Evolutionary conservation across 2,888 invertebrate genomes (phyloP), one percentile per base, ranked within the genome.

Genomic region (Trilocha varians): DNA sequence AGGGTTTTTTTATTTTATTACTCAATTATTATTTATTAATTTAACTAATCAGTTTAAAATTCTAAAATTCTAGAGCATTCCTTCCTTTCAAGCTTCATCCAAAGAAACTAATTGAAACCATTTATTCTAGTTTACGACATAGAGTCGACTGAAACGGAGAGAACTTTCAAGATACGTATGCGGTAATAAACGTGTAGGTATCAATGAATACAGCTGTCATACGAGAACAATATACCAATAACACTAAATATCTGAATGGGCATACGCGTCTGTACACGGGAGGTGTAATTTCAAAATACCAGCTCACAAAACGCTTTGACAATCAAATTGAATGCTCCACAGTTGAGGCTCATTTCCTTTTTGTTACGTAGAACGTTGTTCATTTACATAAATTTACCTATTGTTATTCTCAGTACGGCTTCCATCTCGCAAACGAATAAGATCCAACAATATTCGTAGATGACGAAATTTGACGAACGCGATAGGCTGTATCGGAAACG

Each of bases 331-430:
- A 75, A 72, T 66, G 66, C 62, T 66, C 61, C 59, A 60, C 65
- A 59, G 63, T 56, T 25, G 60, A 51, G 62, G 62, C 67, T 77
- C 78, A 72, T 82, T 83, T 82, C 78, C 78, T 78, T 78, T 79
- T 80, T 78, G 80, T 79, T 78, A 70, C 79, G 70, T 66, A 73
- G 65, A 62, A 69, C 64, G 64, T 62, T 57, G 63, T 67, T 79
- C 78, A 82, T 84, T 83, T 80, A 82, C 80, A 83, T 83, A 83
- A 79, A 83, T 82, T 82, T 79, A 80, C 74, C 77, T 80, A 80
- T 84, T 83, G 82, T 84, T 78, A 78, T 78, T 77, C 75, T 52
- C 57, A 53, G 60, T 63, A 66, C 62, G 69, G 55, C 59, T 61
- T 62, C 70, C 67, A 67, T 75, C 70, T 71, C 49, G 51, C 57